These are phyloP conservation scores for Boleophthalmus pectinirostris DNA, from an alignment of 2,113 vertebrate genomes.

Conservation along the genomic window DNA sequence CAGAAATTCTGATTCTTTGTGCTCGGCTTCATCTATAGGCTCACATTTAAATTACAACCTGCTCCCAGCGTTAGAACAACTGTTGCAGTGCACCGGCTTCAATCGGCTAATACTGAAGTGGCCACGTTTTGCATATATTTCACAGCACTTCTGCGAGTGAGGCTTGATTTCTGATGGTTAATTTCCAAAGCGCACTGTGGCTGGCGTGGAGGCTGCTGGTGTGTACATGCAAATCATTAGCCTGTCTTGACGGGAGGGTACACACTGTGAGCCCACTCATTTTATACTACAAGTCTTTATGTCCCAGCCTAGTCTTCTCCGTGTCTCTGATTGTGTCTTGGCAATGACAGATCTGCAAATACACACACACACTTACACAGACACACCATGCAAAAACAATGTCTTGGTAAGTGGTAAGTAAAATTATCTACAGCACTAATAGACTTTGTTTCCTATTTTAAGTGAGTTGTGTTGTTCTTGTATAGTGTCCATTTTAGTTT, in stretches of 20 bases:
- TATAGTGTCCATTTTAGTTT: too few species aligned
- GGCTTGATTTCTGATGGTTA: slow-evolving; percentile 68
- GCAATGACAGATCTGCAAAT: slow-evolving; percentile 58
- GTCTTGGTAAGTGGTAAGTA: too few species aligned
- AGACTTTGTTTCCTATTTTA: too few species aligned
- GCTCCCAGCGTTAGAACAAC: slow-evolving; percentile 50
- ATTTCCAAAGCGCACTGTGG: slow-evolving; percentile 65
- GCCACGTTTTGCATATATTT: slow-evolving; percentile 76
- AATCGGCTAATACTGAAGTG: slow-evolving; percentile 60
- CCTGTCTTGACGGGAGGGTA: slow-evolving; percentile 62
- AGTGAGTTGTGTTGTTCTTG: too few species aligned
- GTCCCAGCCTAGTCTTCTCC: slow-evolving; percentile 63
- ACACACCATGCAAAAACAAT: not conserved
- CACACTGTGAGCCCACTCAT: slow-evolving; percentile 70
- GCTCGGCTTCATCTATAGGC: slow-evolving; percentile 31
- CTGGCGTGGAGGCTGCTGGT: slow-evolving; percentile 56
- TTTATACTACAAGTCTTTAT: slow-evolving; percentile 68
- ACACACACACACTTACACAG: slow-evolving; percentile 21
- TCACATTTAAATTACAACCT: slow-evolving; percentile 46
- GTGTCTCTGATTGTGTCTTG: slow-evolving; percentile 68
- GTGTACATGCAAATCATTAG: slow-evolving; percentile 68
- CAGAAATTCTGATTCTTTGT: too few species aligned
- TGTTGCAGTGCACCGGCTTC: slow-evolving; percentile 26
- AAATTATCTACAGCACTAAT: too few species aligned
- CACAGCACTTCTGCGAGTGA: slow-evolving; percentile 50